A percentile compares a stretch with the other conserved stretches of the same genome.
These are phyloP conservation scores for Zaprionus camerounensis DNA, from an alignment of 1,140 invertebrate genomes.

Conservation along the genomic window DNA sequence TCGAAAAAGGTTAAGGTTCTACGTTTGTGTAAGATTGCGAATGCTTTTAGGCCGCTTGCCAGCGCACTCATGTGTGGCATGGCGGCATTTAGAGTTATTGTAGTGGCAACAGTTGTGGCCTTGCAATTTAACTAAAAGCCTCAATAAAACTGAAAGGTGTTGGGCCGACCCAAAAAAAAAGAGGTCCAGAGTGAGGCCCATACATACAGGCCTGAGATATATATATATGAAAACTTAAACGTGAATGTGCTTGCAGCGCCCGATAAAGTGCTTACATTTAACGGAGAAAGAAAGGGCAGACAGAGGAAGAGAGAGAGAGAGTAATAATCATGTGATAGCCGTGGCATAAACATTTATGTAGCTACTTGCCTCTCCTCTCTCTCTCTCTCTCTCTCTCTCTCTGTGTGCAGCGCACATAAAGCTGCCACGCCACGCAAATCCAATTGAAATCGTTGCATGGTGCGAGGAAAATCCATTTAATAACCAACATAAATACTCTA, in stretches of 20 bases:
- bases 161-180: constrained; percentile 7
- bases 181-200: background rate
- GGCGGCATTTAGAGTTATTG: constrained; percentile 61
- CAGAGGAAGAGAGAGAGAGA: constrained; percentile 12
- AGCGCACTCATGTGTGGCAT: constrained; percentile 44
- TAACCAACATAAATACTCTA: constrained; percentile 79
- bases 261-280: constrained; percentile 51
- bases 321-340: constrained; percentile 57
- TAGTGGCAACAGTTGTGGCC: constrained; percentile 67
- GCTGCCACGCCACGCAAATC: constrained; percentile 63
- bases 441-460: constrained; percentile 75
- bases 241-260: constrained; percentile 36
- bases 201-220: background rate
- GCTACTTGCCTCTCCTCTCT: constrained; percentile 36
- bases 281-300: background rate
- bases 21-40: constrained; percentile 27
- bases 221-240: constrained; percentile 9
- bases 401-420: constrained; percentile 32
- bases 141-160: constrained; percentile 73
- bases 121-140: constrained; percentile 80
- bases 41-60: constrained; percentile 50
- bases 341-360: constrained; percentile 67
- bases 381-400: background rate
- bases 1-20: constrained; percentile 68
- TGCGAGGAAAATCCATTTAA: constrained; percentile 75